Conservation (phyloP, 1,140 invertebrate genomes). For the Drusus annulatus region DNA sequence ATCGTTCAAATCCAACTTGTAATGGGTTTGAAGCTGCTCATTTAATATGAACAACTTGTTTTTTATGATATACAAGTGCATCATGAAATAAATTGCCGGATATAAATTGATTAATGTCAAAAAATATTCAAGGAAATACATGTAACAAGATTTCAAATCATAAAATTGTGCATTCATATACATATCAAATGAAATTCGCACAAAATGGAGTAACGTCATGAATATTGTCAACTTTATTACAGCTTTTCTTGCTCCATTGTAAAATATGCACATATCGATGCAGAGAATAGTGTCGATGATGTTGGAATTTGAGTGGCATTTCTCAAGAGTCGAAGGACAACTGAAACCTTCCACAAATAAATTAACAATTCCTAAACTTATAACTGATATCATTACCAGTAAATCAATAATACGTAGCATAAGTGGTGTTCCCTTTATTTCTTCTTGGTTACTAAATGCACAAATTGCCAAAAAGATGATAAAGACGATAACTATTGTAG, state of each 20-base stretch:
- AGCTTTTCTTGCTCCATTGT: neutral
- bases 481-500: neutral
- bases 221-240: neutral
- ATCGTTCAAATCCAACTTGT: neutral
- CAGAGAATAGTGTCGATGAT: neutral
- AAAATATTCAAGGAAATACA: constrained; percentile 13
- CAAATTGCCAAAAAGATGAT: neutral
- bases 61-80: neutral
- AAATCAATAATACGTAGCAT: neutral
- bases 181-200: neutral
- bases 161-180: neutral
- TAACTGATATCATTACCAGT: neutral
- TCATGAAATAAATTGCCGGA: neutral
- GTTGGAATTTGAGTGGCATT: neutral
- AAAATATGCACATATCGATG: neutral
- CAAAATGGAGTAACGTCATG: neutral
- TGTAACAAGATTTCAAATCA: neutral
- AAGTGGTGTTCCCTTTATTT: neutral
- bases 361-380: neutral
- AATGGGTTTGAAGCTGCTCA: neutral
- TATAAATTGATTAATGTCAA: neutral
- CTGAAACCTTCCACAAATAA: neutral
- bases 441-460: neutral
- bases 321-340: neutral
- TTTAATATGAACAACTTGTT: constrained; percentile 8